These are phyloP conservation scores for silkworm (Bombyx mori) DNA, from an alignment of 1,140 invertebrate species.

Conservation along the genomic window ASM3026992v2 NC_085127.1:13687001-13687500, in stretches of 20 bases:
- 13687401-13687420: no score
- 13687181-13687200: background rate
- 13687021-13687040: no score
- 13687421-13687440: background rate
- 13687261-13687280: background rate
- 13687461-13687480: background rate
- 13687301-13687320: background rate
- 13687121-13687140: no score
- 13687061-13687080: no score
- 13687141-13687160: background rate
- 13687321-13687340: background rate
- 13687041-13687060: no score
- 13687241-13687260: background rate
- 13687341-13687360: background rate
- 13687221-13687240: constrained; percentile 1
- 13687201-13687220: background rate
- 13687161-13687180: background rate
- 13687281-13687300: background rate
- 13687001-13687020: no score
- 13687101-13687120: no score
- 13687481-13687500: no score
- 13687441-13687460: background rate
- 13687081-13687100: no score
- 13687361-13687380: constrained; percentile 2
- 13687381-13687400: background rate